Evolutionary conservation across 2,113 vertebrate species (phyloP).

Genomic region (Oncorhynchus clarkii): DNA sequence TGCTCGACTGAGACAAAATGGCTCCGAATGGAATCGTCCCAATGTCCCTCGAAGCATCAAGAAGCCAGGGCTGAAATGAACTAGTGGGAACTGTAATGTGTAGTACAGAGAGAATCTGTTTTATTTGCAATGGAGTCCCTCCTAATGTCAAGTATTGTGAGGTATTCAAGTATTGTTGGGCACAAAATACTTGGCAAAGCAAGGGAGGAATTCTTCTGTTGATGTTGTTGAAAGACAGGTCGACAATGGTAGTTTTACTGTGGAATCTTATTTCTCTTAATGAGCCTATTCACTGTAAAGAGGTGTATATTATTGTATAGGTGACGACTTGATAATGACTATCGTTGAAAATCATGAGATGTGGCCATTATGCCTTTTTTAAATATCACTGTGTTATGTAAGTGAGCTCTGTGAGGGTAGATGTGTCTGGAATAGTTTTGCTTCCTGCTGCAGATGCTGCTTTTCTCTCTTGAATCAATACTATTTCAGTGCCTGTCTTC

Average conservation of each 20-base stretch:
- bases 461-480: constrained; percentile 42
- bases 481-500: constrained; percentile 21
- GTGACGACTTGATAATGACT: constrained; percentile 38
- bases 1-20: constrained; percentile 36
- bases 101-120: background rate
- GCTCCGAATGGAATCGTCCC: constrained; percentile 35
- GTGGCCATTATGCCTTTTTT: constrained; percentile 71
- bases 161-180: constrained; percentile 2
- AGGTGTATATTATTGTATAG: constrained; percentile 59
- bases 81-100: background rate
- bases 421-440: constrained; percentile 50
- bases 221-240: constrained; percentile 38
- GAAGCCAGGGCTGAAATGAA: background rate
- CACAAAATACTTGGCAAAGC: constrained; percentile 22
- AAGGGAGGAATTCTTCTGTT: background rate
- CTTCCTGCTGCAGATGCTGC: constrained; percentile 59
- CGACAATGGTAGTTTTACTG: constrained; percentile 50
- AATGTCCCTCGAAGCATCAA: background rate
- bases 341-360: constrained; percentile 50
- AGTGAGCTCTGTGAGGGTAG: constrained; percentile 25
- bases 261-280: constrained; percentile 65
- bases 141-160: background rate
- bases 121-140: constrained; percentile 1
- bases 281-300: constrained; percentile 59
- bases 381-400: constrained; percentile 50